Evolutionary conservation across 2,888 invertebrate genomes (phyloP), one percentile per base, ranked within the genome.

Genomic region (Acronicta aceris): DNA sequence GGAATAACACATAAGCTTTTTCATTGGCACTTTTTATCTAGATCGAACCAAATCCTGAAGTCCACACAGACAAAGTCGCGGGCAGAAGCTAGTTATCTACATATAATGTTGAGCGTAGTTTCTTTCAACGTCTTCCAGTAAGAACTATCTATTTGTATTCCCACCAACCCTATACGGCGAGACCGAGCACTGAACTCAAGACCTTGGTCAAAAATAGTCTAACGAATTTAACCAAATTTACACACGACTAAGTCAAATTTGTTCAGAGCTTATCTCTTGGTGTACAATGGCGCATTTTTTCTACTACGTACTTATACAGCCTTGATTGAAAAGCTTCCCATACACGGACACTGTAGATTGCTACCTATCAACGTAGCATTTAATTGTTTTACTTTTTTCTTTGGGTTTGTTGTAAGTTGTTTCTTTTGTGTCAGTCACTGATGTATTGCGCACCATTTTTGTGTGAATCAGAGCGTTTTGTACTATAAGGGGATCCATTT

Each of bases 151-250:
- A 59, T 71, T 53, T 61, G 67, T 77, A 62, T 71, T 59, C 64
- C 52, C 65, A 76, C 70, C 68, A 63, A 73, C 86, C 85, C 78
- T 83, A 86, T 79, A 85, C 81, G 87, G 88, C 74, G 84, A 78
- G 65, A 84, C 74, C 79, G 87, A 81, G 66, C 91, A 85, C 73
- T 89, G 91, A 92, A 88, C 91, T 71, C 81, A 42, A 73, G 85
- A 85, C 91, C 91, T 91, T 90, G 89, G 79, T 85, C 82, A 65
- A 78, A 89, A 91, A 91, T 91, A 91, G 88, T 76, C 81, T 82
- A 83, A 88, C 79, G 83, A 91, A 87, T 89, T 87, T 85, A 82
- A 85, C 89, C 86, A 88, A 90, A 90, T 88, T 90, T 88, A 89
- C 88, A 83, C 81, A 74, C 76, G 79, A 76, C 84, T 65, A 66